A percentile compares a stretch with the other conserved stretches of the same genome.
Evolutionary conservation across 2,888 invertebrate genomes (phyloP).

Genomic region (Ophion obscuratus): DNA sequence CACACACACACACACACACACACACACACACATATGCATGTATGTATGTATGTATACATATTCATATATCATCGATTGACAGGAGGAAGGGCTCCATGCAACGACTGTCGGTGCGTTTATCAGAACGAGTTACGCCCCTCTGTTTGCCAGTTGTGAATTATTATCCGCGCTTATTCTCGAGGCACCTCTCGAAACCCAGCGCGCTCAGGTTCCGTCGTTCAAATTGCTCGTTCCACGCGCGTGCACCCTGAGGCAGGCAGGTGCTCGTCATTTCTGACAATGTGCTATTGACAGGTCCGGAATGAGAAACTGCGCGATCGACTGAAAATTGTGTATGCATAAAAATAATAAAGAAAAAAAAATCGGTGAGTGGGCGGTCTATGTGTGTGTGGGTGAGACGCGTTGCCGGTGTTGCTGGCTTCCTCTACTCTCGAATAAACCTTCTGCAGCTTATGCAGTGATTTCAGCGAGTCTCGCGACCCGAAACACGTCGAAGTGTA

Average conservation of each 20-base stretch:
- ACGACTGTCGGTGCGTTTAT: not conserved
- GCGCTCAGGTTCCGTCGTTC: conserved; percentile 50
- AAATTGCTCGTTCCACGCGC: conserved; percentile 62
- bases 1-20: too few species aligned
- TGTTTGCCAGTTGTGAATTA: conserved; percentile 4
- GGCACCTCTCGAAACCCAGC: conserved; percentile 29
- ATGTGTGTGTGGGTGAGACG: conserved; percentile 8
- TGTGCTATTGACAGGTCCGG: conserved; percentile 68
- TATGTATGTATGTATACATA: not conserved
- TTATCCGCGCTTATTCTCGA: conserved; percentile 37
- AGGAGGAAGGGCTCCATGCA: conserved; percentile 10
- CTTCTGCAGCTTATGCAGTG: not conserved
- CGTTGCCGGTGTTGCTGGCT: conserved; percentile 34
- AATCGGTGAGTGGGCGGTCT: conserved; percentile 30
- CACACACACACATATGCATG: not conserved
- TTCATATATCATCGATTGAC: conserved; percentile 1
- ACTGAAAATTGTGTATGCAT: conserved; percentile 64
- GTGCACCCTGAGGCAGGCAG: conserved; percentile 66
- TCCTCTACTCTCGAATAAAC: conserved; percentile 29
- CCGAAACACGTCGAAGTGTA: conserved; percentile 9
- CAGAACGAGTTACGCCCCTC: not conserved
- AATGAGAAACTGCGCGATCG: conserved; percentile 69
- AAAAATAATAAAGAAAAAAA: conserved; percentile 32
- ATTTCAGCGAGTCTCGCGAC: conserved; percentile 22
- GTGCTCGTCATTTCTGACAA: conserved; percentile 68